These are phyloP conservation scores for Sinonovacula constricta DNA, from an alignment of 1,140 invertebrate species.

Conservation along the genomic window DNA sequence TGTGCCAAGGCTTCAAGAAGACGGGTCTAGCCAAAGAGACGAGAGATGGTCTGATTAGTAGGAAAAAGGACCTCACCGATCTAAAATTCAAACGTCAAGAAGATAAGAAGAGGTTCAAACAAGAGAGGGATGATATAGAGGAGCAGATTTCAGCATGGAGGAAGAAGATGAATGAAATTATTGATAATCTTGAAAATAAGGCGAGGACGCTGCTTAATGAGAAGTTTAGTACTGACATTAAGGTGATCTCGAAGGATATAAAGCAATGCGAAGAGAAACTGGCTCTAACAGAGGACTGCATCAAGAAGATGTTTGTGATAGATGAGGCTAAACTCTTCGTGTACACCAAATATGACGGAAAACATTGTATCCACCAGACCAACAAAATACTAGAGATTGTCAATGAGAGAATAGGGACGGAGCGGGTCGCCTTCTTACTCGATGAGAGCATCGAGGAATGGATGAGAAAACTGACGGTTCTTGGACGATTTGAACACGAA, in stretches of 20 bases:
- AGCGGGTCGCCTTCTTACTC: constrained; percentile 22
- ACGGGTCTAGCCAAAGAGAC: constrained; percentile 9
- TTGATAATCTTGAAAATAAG: constrained; percentile 15
- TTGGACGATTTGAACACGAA: constrained; percentile 43
- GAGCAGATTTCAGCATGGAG: neutral
- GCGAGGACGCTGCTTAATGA: constrained; percentile 11
- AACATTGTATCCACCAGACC: constrained; percentile 4
- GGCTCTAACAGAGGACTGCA: constrained; percentile 1
- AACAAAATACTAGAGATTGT: constrained; percentile 4
- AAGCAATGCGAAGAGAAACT: constrained; percentile 18
- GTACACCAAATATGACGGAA: constrained; percentile 28
- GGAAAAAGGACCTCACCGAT: constrained; percentile 22
- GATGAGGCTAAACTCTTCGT: constrained; percentile 29
- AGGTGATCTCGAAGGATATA: constrained; percentile 21
- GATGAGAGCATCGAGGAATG: constrained; percentile 38
- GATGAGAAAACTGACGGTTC: constrained; percentile 9
- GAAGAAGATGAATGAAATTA: constrained; percentile 20
- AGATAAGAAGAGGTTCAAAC: constrained; percentile 25
- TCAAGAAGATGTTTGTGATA: constrained; percentile 33
- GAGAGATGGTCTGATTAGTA: constrained; percentile 12
- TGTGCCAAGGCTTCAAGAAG: constrained; percentile 7
- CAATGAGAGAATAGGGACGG: constrained; percentile 28
- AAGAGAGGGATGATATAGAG: constrained; percentile 20
- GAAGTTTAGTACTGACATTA: constrained; percentile 15
- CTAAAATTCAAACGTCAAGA: constrained; percentile 17